Evolutionary conservation across 2,113 vertebrate genomes (phyloP).

Genomic region (Hyperopisus bebe): DNA sequence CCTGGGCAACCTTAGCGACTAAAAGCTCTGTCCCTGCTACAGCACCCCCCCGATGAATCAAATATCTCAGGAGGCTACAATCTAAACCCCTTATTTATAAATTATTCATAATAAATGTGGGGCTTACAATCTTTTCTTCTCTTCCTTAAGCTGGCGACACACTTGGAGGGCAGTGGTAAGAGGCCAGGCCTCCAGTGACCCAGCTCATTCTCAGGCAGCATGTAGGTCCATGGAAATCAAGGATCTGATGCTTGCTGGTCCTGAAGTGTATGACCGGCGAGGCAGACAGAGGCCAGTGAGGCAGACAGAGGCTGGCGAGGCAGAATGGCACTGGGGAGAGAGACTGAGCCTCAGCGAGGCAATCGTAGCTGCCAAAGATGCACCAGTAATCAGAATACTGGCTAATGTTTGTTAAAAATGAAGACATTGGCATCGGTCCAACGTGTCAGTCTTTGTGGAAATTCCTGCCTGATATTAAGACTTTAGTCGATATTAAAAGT

Average conservation of each 20-base stretch:
- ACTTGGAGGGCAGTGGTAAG: neutral
- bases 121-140: neutral
- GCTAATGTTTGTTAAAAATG: neutral
- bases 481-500: neutral
- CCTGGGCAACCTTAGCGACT: conserved; percentile 50
- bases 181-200: neutral
- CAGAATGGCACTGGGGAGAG: neutral
- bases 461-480: neutral
- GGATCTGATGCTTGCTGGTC: neutral
- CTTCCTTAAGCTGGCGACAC: neutral
- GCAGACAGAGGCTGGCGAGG: too few species aligned
- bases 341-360: neutral
- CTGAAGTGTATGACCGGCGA: neutral
- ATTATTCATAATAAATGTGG: conserved; percentile 6
- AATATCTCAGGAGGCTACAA: conserved; percentile 13
- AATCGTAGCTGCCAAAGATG: neutral
- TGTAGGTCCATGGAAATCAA: neutral
- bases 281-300: neutral
- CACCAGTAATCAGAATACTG: neutral
- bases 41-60: neutral
- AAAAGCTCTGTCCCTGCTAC: conserved; percentile 34
- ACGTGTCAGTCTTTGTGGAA: neutral
- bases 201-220: neutral
- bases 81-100: conserved; percentile 7
- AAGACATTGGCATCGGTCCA: neutral